Base-by-base conservation (phyloP, 2,113 vertebrate genomes). In the Callopanchax toddi region DNA sequence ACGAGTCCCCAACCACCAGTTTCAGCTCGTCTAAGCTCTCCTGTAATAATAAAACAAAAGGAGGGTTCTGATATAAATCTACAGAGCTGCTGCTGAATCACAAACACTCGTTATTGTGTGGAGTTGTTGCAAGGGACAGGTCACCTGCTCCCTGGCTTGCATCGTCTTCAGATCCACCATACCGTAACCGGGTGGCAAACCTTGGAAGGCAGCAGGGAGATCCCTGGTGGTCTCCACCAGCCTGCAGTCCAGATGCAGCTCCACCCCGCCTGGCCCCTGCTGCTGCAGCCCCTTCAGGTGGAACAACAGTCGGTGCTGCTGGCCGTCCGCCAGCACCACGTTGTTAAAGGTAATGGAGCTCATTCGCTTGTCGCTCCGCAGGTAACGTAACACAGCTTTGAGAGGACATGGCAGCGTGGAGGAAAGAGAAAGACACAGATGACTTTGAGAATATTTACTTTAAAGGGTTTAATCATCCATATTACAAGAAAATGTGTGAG, bases 261-360 rank as follows among this genome's bases (percentile, higher is more conserved):
- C 95, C 25, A 94, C 16, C 1, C 92, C 90, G 11, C 91, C 92
- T 0, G 87, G 40, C 3, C 89, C 93, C 22, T 77, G 85, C 56
- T 89, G 92, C 73, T 93, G 95, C 81, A 98, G 71, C 26, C 95
- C 95, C 62, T 76, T 94, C 64, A 99, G 84, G 87, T 94, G 94
- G 82, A 99, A 91, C 44, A 98, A 89, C 55, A 99, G 71, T 51
- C 93, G 85, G 74, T 98, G 97, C n/a, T 93, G 91, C 60, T 93
- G 94, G 65, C 96, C 95, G 1, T 99, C 96, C 0, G 96, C 95
- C 82, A 99, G 83, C 34, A 91, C 94, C 61, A 96, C 66, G 71
- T 98, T 97, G 92, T 93, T 97, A 74, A 99, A 96, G 87, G 95
- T 93, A 70, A 97, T 93, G 0, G 96, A 93, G 71, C 95, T 94